These are phyloP conservation scores for Threskiornis aethiopicus DNA, from an alignment of 2,797 vertebrate species.

Conservation along the genomic window DNA sequence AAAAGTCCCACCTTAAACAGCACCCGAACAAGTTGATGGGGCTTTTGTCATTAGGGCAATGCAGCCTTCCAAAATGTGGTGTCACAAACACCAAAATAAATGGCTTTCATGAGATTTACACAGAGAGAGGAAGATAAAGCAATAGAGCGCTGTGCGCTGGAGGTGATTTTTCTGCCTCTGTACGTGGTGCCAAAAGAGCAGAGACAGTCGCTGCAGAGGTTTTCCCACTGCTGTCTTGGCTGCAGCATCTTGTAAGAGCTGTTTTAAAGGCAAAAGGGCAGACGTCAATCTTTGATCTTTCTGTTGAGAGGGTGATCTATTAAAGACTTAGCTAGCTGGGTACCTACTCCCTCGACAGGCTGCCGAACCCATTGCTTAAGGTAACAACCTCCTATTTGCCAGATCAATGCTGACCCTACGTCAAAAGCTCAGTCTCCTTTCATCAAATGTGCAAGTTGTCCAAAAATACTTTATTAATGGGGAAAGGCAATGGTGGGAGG, in stretches of 20 bases:
- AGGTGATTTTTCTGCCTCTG: background rate
- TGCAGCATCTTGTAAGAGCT: background rate
- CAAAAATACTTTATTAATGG: background rate
- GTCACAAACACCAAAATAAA: background rate
- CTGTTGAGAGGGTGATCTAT: background rate
- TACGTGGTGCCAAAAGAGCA: background rate
- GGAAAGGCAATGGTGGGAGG: background rate
- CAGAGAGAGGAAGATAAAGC: background rate
- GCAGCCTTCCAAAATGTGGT: background rate
- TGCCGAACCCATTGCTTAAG: background rate
- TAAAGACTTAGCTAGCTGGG: background rate
- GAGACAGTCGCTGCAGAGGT: background rate
- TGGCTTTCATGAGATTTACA: background rate
- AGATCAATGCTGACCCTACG: background rate
- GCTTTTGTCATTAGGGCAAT: background rate
- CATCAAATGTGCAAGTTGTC: background rate
- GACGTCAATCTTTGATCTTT: slow-evolving; percentile 23
- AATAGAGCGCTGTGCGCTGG: background rate
- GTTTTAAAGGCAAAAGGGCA: slow-evolving; percentile 29
- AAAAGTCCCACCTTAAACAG: background rate
- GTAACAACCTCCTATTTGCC: background rate
- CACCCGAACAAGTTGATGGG: background rate
- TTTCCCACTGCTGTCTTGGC: background rate
- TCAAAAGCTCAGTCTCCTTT: background rate
- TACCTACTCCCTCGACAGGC: background rate